Percentiles rank a stretch among this genome's conserved stretches.
Conservation (phyloP, 1,140 invertebrate genomes). For the Ceratina japonica region DNA sequence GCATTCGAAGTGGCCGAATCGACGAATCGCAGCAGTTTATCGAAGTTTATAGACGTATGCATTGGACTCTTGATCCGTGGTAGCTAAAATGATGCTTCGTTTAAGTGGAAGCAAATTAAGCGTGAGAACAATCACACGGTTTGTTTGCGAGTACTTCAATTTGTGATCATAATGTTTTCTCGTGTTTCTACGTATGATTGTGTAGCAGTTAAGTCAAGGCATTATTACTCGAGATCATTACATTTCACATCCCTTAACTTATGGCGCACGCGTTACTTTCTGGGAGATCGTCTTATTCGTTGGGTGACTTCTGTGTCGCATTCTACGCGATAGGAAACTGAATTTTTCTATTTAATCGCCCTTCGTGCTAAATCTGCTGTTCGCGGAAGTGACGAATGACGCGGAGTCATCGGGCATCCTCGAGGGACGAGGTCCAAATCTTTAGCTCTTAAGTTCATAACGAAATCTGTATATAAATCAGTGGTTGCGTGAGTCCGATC, state of each 20-base stretch:
- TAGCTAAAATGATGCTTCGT: neutral
- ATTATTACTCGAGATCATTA: neutral
- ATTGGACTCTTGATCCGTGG: neutral
- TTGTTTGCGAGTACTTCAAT: slow-evolving; percentile 20
- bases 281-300: slow-evolving; percentile 3
- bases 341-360: neutral
- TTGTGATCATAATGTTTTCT: slow-evolving; percentile 28
- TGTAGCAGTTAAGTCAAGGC: neutral
- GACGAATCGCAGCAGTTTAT: neutral
- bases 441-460: neutral
- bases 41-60: neutral
- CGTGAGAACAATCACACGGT: slow-evolving; percentile 12
- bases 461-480: neutral
- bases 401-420: no score
- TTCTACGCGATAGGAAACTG: neutral
- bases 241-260: slow-evolving; percentile 21
- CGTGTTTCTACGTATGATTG: neutral
- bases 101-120: neutral
- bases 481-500: neutral
- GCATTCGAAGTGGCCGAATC: slow-evolving; percentile 22
- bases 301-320: neutral
- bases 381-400: neutral
- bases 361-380: neutral
- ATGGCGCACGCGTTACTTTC: neutral
- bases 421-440: no score